Evolutionary conservation across 2,113 vertebrate genomes (phyloP).

Genomic region (Cygnus atratus): DNA sequence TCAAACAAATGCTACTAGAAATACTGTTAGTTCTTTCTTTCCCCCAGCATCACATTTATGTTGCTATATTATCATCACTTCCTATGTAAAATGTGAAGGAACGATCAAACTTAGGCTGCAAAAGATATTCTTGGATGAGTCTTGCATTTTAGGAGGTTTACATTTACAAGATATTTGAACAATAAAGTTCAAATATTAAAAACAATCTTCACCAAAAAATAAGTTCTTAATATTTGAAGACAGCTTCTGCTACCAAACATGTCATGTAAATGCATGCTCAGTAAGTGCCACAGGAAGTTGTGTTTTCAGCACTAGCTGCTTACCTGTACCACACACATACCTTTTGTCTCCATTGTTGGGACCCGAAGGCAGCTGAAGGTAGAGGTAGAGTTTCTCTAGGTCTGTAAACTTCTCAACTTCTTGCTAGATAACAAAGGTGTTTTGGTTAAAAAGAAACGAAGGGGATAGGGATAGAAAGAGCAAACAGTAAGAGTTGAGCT

Average conservation of each 20-base stretch:
- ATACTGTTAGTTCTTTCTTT: neutral
- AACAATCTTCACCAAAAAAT: neutral
- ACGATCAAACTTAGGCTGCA: neutral
- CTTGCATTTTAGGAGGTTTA: neutral
- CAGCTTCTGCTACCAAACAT: neutral
- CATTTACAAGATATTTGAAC: neutral
- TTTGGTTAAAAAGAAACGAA: neutral
- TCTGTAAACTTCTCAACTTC: slow-evolving; percentile 99
- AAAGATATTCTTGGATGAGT: neutral
- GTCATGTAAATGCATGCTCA: neutral
- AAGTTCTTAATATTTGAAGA: neutral
- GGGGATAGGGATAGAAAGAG: neutral
- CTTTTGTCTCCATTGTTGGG: slow-evolving; percentile 93
- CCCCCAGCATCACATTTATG: neutral
- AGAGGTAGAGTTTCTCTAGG: slow-evolving; percentile 99
- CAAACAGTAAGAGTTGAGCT: neutral
- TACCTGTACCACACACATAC: slow-evolving; percentile 70
- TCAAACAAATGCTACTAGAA: neutral
- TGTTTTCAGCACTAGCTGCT: neutral
- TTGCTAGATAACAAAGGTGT: slow-evolving; percentile 83
- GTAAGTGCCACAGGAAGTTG: neutral
- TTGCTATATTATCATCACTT: slow-evolving; percentile 11
- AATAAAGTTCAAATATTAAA: neutral
- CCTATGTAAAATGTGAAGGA: neutral
- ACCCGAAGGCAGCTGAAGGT: slow-evolving; percentile 99